These are phyloP conservation scores for Toxonevra muliebris DNA, from an alignment of 2,888 invertebrate genomes.

Conservation along the genomic window DNA sequence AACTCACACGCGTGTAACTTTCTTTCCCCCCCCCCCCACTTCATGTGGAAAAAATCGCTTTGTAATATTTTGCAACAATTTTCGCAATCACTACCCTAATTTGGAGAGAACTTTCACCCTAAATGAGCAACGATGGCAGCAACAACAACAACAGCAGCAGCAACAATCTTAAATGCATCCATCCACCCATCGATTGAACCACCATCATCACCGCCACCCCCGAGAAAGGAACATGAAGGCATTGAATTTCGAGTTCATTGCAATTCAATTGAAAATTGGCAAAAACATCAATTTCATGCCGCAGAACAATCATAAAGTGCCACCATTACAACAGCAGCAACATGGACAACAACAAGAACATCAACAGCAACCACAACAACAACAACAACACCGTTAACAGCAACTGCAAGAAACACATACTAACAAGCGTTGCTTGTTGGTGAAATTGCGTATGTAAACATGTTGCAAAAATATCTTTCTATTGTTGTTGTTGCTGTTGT, in stretches of 20 bases:
- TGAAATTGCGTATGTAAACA: constrained; percentile 49
- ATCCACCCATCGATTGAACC: neutral
- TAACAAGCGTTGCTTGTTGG: constrained; percentile 16
- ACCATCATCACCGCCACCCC: neutral
- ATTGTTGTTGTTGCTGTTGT: too few relatives aligned
- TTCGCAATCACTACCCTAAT: constrained; percentile 50
- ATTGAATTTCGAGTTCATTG: constrained; percentile 47
- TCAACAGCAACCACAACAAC: constrained; percentile 36
- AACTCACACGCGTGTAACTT: neutral
- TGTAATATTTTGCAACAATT: constrained; percentile 48
- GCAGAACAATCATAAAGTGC: constrained; percentile 64
- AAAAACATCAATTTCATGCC: constrained; percentile 64
- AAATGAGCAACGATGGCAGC: constrained; percentile 45
- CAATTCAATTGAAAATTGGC: constrained; percentile 64
- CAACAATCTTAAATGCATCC: constrained; percentile 9
- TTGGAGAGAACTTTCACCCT: constrained; percentile 49
- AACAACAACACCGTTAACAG: neutral
- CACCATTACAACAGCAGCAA: constrained; percentile 48
- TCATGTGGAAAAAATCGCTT: neutral
- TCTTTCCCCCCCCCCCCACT: too few relatives aligned
- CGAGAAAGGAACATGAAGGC: constrained; percentile 5
- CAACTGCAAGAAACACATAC: too few relatives aligned
- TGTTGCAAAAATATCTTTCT: constrained; percentile 51
- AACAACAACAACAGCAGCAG: constrained; percentile 19
- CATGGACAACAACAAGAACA: constrained; percentile 31